Evolutionary conservation across 1,140 invertebrate species (phyloP).

Genomic region (Cherax destructor): DNA sequence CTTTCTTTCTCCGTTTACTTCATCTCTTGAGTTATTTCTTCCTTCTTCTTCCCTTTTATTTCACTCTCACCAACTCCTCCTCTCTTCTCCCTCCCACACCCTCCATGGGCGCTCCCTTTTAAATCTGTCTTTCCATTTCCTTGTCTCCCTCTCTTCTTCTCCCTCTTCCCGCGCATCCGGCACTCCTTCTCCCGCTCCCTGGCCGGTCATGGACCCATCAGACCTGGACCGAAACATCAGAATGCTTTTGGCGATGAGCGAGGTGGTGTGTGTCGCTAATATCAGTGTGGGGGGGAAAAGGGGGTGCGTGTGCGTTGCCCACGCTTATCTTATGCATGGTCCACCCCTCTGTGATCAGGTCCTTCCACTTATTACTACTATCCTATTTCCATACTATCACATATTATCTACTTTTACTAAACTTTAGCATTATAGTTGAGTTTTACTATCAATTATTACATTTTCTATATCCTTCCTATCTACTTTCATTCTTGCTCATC

Average conservation of each 20-base stretch:
- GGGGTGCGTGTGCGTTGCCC: too few species aligned
- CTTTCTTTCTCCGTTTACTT: not conserved
- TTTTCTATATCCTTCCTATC: too few species aligned
- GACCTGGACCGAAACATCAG: conserved; percentile 54
- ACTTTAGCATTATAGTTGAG: too few species aligned
- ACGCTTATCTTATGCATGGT: conserved; percentile 26
- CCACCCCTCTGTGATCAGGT: not conserved
- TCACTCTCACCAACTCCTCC: not conserved
- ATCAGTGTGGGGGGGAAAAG: too few species aligned
- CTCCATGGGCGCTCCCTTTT: too few species aligned
- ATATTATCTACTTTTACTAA: too few species aligned
- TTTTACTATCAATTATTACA: too few species aligned
- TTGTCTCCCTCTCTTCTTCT: not conserved
- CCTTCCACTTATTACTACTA: not conserved
- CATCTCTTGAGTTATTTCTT: not conserved
- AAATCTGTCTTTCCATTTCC: too few species aligned
- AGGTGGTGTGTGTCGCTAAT: conserved; percentile 16
- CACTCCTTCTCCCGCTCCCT: not conserved
- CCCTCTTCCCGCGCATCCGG: not conserved
- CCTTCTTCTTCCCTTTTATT: not conserved
- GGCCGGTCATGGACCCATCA: not conserved
- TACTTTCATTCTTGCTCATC: too few species aligned
- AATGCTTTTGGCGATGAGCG: conserved; percentile 40
- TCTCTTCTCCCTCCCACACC: not conserved
- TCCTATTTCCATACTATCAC: not conserved